Evolutionary conservation across 2,797 vertebrate genomes (phyloP).

Genomic region (Crocidura indochinensis): DNA sequence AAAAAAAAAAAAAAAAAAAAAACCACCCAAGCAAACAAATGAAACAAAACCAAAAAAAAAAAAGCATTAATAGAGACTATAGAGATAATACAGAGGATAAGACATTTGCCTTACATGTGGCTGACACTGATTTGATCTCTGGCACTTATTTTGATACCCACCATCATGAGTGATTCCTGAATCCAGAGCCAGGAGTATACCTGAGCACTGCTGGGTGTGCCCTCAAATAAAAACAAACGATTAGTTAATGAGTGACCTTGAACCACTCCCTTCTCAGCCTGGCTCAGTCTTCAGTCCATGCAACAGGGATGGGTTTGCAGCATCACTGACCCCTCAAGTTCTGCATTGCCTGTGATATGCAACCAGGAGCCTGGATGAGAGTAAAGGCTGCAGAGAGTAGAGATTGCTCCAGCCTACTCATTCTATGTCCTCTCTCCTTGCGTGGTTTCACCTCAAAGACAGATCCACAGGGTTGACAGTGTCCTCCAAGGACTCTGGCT

Average conservation of each 20-base stretch:
- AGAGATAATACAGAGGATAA: too few relatives aligned
- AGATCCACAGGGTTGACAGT: not conserved
- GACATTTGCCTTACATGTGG: too few relatives aligned
- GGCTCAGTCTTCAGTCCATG: not conserved
- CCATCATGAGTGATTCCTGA: too few relatives aligned
- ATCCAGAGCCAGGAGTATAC: too few relatives aligned
- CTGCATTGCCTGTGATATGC: not conserved
- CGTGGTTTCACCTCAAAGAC: slow-evolving; percentile 34
- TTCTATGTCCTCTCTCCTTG: not conserved
- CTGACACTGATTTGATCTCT: too few relatives aligned
- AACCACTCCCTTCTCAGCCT: slow-evolving; percentile 30
- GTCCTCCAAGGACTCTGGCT: not conserved
- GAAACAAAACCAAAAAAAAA: not conserved
- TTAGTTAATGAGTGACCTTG: slow-evolving; percentile 16
- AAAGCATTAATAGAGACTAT: not conserved
- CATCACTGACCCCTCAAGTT: slow-evolving; percentile 11
- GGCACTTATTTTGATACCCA: too few relatives aligned
- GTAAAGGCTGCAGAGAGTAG: not conserved
- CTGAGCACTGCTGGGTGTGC: too few relatives aligned
- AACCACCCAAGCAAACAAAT: too few relatives aligned
- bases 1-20: too few relatives aligned
- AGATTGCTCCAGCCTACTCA: slow-evolving; percentile 9
- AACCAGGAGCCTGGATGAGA: not conserved
- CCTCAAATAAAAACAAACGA: not conserved
- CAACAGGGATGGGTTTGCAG: not conserved